These are phyloP conservation scores for Jaculus jaculus DNA, from an alignment of 2,113 vertebrate species.

Conservation along the genomic window DNA sequence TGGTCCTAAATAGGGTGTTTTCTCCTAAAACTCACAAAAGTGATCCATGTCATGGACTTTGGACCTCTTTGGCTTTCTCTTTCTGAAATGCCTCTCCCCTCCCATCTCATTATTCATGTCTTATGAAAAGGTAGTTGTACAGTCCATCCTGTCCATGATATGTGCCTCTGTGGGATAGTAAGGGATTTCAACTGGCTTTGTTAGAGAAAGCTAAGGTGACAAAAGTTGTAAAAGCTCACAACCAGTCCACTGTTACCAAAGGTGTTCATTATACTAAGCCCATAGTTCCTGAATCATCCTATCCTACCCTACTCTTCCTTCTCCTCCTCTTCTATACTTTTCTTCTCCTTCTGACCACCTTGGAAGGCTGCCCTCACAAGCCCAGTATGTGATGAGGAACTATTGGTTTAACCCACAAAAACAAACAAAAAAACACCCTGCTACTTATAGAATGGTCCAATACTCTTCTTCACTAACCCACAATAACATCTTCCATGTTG, in stretches of 20 bases:
- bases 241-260: background rate
- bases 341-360: background rate
- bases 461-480: background rate
- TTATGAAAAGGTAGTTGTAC: background rate
- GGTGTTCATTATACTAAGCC: background rate
- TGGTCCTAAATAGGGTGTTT: background rate
- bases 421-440: fast-evolving
- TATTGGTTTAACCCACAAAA: background rate
- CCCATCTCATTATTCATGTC: background rate
- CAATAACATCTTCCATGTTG: background rate
- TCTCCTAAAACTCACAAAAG: background rate
- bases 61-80: background rate
- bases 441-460: background rate
- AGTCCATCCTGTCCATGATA: background rate
- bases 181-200: background rate
- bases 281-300: background rate
- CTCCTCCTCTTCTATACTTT: background rate
- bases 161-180: background rate
- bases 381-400: background rate
- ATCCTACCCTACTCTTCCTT: background rate
- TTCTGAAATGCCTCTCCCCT: background rate
- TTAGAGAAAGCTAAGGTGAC: background rate
- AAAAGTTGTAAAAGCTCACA: background rate
- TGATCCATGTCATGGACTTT: background rate
- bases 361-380: background rate